Evolutionary conservation across 2,888 invertebrate genomes (phyloP).

Genomic region (Bibio marci): DNA sequence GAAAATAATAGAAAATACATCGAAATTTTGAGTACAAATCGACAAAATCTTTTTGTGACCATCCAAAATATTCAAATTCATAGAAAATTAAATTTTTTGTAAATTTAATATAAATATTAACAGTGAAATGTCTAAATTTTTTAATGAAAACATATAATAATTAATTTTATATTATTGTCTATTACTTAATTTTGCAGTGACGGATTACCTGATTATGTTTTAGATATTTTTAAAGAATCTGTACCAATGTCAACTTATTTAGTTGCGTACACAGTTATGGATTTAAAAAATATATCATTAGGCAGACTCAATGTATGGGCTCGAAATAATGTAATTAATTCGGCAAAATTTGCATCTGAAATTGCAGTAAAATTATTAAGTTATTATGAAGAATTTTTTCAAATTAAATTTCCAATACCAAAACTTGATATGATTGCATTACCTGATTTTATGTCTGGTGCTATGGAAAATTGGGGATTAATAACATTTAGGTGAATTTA

Average conservation of each 20-base stretch:
- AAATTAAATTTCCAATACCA: neutral
- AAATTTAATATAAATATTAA: no score
- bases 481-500: conserved; percentile 21
- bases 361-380: conserved; percentile 54
- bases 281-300: conserved; percentile 42
- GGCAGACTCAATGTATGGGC: conserved; percentile 55
- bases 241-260: conserved; percentile 82
- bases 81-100: no score
- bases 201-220: conserved; percentile 42
- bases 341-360: conserved; percentile 57
- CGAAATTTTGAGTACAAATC: no score
- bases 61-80: no score
- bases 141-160: no score
- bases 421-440: conserved; percentile 69
- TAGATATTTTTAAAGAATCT: conserved; percentile 62
- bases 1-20: no score
- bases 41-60: no score
- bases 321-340: conserved; percentile 46
- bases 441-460: conserved; percentile 76
- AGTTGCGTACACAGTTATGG: conserved; percentile 68
- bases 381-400: conserved; percentile 1
- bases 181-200: conserved; percentile 31
- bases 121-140: no score
- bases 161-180: no score
- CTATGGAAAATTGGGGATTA: conserved; percentile 82